phyloP scores from a whole-genome alignment of 2,888 invertebrate species.

The Cryptocheilus praepositus region DNA sequence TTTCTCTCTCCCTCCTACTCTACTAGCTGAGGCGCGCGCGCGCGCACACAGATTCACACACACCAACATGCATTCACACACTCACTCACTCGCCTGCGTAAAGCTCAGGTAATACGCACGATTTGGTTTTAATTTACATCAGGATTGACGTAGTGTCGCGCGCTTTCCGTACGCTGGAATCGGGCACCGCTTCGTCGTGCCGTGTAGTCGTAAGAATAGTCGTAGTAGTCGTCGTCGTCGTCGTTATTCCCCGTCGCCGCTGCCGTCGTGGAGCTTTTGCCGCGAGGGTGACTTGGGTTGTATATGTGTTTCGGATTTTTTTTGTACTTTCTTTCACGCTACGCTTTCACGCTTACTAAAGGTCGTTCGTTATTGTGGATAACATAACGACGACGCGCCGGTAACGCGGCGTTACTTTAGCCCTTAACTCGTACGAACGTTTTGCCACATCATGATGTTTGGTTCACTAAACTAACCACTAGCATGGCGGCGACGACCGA shows the following conservation, averaged over 20 bases:
- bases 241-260: slow-evolving; percentile 33
- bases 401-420: slow-evolving; percentile 61
- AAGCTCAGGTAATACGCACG: neutral
- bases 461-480: slow-evolving; percentile 73
- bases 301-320: slow-evolving; percentile 7
- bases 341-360: slow-evolving; percentile 58
- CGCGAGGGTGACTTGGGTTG: neutral
- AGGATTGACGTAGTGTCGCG: slow-evolving; percentile 47
- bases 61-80: slow-evolving; percentile 5
- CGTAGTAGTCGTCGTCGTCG: slow-evolving; percentile 16
- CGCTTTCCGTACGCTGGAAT: slow-evolving; percentile 38
- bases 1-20: slow-evolving; percentile 20
- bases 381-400: slow-evolving; percentile 70
- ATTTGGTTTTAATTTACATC: slow-evolving; percentile 51
- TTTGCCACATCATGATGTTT: slow-evolving; percentile 75
- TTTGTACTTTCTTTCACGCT: slow-evolving; percentile 13
- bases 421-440: slow-evolving; percentile 67
- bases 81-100: no score
- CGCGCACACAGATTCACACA: no score
- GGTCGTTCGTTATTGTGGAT: slow-evolving; percentile 60
- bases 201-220: slow-evolving; percentile 4
- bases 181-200: slow-evolving; percentile 26
- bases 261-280: slow-evolving; percentile 36
- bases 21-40: no score
- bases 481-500: slow-evolving; percentile 66